Conservation (phyloP, 2,888 invertebrate species). For the Keiferia lycopersicella region DNA sequence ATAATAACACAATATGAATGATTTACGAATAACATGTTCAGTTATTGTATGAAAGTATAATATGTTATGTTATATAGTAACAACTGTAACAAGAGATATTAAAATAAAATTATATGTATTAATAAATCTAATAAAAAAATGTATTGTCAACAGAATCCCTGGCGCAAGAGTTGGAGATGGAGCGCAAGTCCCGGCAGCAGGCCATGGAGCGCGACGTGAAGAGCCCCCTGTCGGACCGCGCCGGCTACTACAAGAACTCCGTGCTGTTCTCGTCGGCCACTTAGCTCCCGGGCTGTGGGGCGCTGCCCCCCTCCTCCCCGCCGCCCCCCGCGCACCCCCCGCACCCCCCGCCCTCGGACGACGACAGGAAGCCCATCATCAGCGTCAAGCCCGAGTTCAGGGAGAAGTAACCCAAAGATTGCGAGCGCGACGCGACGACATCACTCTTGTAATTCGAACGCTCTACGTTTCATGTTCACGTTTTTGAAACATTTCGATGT, state of each 20-base stretch:
- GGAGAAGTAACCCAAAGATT: slow-evolving; percentile 70
- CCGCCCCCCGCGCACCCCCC: too few relatives aligned
- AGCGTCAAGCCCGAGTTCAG: slow-evolving; percentile 80
- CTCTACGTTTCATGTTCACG: slow-evolving; percentile 51
- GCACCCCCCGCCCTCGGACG: slow-evolving; percentile 39
- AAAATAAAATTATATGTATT: background rate
- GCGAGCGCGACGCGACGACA: background rate
- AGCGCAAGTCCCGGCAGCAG: slow-evolving; percentile 91
- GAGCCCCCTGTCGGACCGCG: slow-evolving; percentile 90
- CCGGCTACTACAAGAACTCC: slow-evolving; percentile 93
- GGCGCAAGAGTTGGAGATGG: slow-evolving; percentile 93
- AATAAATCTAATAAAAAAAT: background rate
- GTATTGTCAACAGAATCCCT: slow-evolving; percentile 85
- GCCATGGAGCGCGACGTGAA: slow-evolving; percentile 91
- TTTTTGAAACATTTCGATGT: slow-evolving; percentile 48
- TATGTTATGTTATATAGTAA: too few relatives aligned
- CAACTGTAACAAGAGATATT: too few relatives aligned
- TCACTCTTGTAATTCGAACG: slow-evolving; percentile 26
- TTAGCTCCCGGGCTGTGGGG: slow-evolving; percentile 78
- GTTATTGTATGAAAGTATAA: background rate
- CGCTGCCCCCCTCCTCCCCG: slow-evolving; percentile 62
- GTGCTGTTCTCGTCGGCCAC: slow-evolving; percentile 94
- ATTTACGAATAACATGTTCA: background rate
- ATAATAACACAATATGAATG: slow-evolving; percentile 13
- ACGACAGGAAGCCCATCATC: slow-evolving; percentile 77